Conservation (phyloP, 2,797 vertebrate species). For the Spinibarbus caldwelli region DNA sequence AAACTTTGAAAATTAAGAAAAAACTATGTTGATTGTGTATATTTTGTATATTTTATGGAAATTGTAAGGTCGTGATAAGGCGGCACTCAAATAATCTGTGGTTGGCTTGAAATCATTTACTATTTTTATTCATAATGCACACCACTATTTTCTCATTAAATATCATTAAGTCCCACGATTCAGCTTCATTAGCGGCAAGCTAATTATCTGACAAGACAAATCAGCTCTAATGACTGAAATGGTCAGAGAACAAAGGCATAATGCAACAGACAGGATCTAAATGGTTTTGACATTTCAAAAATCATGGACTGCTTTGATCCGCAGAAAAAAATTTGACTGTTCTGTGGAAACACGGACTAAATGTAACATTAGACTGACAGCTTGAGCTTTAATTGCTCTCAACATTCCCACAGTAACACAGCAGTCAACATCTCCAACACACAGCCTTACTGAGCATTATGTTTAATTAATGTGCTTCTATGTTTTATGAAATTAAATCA, state of each 20-base stretch:
- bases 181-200: slow-evolving; percentile 29
- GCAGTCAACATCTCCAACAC: background rate
- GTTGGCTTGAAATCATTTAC: no score
- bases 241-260: slow-evolving; percentile 10
- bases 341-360: background rate
- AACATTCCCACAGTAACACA: background rate
- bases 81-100: background rate
- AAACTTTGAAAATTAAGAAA: background rate
- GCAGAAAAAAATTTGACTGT: background rate
- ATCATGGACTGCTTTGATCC: background rate
- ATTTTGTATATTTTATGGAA: background rate
- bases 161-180: slow-evolving; percentile 23
- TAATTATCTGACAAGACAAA: slow-evolving; percentile 42
- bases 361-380: background rate
- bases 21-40: no score
- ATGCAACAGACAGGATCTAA: slow-evolving; percentile 7
- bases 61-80: background rate
- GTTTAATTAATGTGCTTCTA: background rate
- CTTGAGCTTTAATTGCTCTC: background rate
- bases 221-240: slow-evolving; percentile 5
- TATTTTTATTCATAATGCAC: no score
- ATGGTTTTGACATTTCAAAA: slow-evolving; percentile 18
- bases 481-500: background rate
- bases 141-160: background rate
- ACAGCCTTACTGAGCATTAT: background rate